Conservation (phyloP, 2,888 invertebrate genomes). For the Marronus borbonicus region DNA sequence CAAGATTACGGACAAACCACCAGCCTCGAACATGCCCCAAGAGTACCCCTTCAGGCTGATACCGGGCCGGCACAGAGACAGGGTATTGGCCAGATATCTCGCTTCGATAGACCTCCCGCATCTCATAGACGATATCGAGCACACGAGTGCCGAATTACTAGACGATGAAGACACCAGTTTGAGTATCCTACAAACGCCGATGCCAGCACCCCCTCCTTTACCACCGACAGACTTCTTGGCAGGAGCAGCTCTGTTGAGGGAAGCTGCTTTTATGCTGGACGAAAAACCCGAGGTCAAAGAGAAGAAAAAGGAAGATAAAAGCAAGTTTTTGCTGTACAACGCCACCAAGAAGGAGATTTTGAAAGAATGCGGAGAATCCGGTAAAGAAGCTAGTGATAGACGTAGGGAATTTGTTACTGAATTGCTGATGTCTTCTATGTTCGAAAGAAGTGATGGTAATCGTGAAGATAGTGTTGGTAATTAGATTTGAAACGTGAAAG, state of each 20-base stretch:
- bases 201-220: constrained; percentile 50
- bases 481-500: too few relatives aligned
- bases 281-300: constrained; percentile 48
- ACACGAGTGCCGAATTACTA: constrained; percentile 49
- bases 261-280: constrained; percentile 50
- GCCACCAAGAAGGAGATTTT: constrained; percentile 47
- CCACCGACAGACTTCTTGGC: constrained; percentile 49
- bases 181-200: constrained; percentile 47
- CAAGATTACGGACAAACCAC: constrained; percentile 48
- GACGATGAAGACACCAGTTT: constrained; percentile 50
- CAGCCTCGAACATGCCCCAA: constrained; percentile 48
- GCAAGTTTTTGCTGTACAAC: constrained; percentile 49
- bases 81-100: constrained; percentile 50
- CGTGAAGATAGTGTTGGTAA: too few relatives aligned
- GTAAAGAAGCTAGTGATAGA: constrained; percentile 25
- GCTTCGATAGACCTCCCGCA: constrained; percentile 51
- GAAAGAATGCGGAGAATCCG: constrained; percentile 43
- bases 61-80: constrained; percentile 49
- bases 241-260: constrained; percentile 47
- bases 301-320: constrained; percentile 36
- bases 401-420: constrained; percentile 45
- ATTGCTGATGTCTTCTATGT: constrained; percentile 45
- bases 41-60: constrained; percentile 50
- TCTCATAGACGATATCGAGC: constrained; percentile 52
- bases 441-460: constrained; percentile 8